Evolutionary conservation across 2,888 invertebrate genomes (phyloP).

Genomic region (Parelbella ahira): DNA sequence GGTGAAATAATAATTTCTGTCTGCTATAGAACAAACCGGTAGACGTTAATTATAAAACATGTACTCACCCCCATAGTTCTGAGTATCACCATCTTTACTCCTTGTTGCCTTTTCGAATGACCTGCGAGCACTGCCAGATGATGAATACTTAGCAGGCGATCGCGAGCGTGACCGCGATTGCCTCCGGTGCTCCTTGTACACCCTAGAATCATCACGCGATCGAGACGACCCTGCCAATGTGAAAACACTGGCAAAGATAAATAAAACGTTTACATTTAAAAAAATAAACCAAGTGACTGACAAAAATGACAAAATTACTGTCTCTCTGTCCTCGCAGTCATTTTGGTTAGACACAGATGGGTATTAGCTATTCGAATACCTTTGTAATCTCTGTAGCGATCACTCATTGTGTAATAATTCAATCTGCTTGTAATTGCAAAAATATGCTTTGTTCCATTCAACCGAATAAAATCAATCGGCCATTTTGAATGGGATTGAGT

Average conservation of each 20-base stretch:
- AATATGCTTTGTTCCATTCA: not conserved
- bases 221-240: conserved; percentile 86
- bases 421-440: not conserved
- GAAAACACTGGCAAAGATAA: conserved; percentile 88
- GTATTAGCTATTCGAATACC: conserved; percentile 53
- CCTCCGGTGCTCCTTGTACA: conserved; percentile 43
- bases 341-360: conserved; percentile 20
- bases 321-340: conserved; percentile 21
- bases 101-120: conserved; percentile 35
- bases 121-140: conserved; percentile 22
- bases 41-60: too few relatives aligned
- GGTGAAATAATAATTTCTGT: too few relatives aligned
- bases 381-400: conserved; percentile 54
- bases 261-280: conserved; percentile 63
- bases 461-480: conserved; percentile 23
- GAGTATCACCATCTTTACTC: conserved; percentile 41
- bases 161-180: conserved; percentile 43
- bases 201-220: conserved; percentile 80
- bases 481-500: conserved; percentile 26
- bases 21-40: too few relatives aligned
- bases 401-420: conserved; percentile 44
- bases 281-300: conserved; percentile 30
- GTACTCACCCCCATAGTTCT: conserved; percentile 36
- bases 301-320: conserved; percentile 23
- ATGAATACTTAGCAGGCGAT: conserved; percentile 46